Conservation (phyloP, 1,140 invertebrate genomes). For the Saccostrea glomerata region DNA sequence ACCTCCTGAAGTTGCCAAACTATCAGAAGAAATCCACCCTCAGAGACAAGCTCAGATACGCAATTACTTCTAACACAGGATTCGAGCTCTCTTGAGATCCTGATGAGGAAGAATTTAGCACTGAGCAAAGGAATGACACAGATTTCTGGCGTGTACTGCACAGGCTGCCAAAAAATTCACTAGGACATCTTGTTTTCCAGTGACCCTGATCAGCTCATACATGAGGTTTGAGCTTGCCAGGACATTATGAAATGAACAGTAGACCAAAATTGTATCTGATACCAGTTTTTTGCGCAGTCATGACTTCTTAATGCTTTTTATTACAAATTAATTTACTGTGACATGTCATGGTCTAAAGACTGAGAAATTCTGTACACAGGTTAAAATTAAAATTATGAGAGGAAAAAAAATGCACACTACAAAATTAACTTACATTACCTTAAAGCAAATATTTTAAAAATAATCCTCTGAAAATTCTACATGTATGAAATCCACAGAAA, state of each 20-base stretch:
- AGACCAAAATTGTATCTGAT: neutral
- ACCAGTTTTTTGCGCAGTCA: neutral
- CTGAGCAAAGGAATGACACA: neutral
- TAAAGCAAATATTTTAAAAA: no score
- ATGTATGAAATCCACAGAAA: no score
- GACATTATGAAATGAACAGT: no score
- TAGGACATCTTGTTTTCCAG: neutral
- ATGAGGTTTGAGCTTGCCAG: no score
- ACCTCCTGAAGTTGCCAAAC: slow-evolving; percentile 98
- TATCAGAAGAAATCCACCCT: slow-evolving; percentile 98
- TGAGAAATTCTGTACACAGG: neutral
- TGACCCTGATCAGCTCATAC: neutral
- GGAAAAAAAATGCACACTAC: no score
- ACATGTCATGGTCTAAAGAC: neutral
- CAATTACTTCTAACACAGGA: slow-evolving; percentile 97
- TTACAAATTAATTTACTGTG: neutral
- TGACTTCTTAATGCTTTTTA: neutral
- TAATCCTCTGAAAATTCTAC: no score
- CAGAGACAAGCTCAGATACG: slow-evolving; percentile 97
- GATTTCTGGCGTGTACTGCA: neutral
- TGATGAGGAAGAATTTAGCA: neutral
- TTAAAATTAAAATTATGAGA: neutral
- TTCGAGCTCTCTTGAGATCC: slow-evolving; percentile 90
- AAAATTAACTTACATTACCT: no score
- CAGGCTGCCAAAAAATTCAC: neutral